These are phyloP conservation scores for Mormyrus lacerda DNA, from an alignment of 2,113 vertebrate species.

Conservation along the genomic window DNA sequence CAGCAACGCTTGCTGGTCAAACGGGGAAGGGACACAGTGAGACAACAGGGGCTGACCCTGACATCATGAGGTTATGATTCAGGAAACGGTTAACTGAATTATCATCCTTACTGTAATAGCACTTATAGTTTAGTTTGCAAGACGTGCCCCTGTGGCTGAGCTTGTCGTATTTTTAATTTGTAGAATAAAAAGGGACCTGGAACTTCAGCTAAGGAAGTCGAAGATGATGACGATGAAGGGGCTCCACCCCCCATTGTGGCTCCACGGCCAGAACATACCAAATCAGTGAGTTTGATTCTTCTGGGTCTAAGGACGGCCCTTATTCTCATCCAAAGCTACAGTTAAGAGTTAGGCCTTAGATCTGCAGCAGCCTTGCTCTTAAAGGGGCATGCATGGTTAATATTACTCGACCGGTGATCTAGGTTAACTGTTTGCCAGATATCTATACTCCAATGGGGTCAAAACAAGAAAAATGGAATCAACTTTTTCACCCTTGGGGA, in stretches of 20 bases:
- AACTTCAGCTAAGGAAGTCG: slow-evolving; percentile 63
- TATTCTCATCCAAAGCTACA: background rate
- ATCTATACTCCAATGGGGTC: background rate
- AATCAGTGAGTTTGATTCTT: slow-evolving; percentile 71
- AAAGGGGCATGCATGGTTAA: background rate
- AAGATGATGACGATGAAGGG: slow-evolving; percentile 85
- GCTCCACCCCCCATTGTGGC: slow-evolving; percentile 84
- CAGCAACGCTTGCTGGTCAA: too few species aligned
- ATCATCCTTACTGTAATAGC: background rate
- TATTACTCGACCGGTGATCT: background rate
- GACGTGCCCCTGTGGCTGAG: background rate
- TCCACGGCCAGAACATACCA: slow-evolving; percentile 90
- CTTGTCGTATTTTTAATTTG: slow-evolving; percentile 48
- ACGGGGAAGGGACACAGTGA: too few species aligned
- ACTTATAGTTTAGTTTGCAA: background rate
- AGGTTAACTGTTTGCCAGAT: background rate
- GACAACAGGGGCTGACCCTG: too few species aligned
- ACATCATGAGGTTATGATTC: too few species aligned
- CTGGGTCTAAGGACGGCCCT: background rate
- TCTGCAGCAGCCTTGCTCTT: background rate
- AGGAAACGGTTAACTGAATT: background rate
- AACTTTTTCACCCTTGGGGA: background rate
- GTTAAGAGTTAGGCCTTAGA: background rate
- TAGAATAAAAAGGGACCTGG: slow-evolving; percentile 68
- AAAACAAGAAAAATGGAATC: background rate